These are phyloP conservation scores for Drosophila niveifrons DNA, from an alignment of 2,888 invertebrate genomes.

Conservation along the genomic window DNA sequence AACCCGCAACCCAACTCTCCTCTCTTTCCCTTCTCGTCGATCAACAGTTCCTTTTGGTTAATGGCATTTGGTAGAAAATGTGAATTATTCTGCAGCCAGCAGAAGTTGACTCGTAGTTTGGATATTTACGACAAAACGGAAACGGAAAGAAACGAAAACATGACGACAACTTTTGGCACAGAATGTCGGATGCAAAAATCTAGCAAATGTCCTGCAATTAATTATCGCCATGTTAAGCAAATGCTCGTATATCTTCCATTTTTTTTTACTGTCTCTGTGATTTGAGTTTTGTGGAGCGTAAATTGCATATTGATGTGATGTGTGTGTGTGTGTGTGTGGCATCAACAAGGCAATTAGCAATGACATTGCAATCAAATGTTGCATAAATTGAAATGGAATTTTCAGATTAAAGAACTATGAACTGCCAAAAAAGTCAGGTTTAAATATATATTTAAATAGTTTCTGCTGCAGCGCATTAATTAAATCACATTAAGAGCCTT, in stretches of 20 bases:
- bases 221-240: constrained; percentile 51
- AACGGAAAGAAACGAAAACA: constrained; percentile 62
- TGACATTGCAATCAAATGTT: constrained; percentile 19
- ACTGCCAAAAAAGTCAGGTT: too few species aligned
- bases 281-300: constrained; percentile 4
- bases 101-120: constrained; percentile 50
- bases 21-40: background rate
- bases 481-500: background rate
- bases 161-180: constrained; percentile 61
- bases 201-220: constrained; percentile 69
- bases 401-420: background rate
- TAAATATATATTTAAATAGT: background rate
- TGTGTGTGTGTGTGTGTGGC: background rate
- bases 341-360: constrained; percentile 24
- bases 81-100: constrained; percentile 48
- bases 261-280: background rate
- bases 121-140: constrained; percentile 16
- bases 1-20: constrained; percentile 24
- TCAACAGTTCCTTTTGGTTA: constrained; percentile 30
- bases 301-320: constrained; percentile 32
- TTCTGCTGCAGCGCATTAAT: background rate
- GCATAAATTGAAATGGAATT: background rate
- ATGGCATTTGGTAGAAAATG: constrained; percentile 50
- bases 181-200: constrained; percentile 63
- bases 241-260: constrained; percentile 5